Evolutionary conservation across 2,888 invertebrate genomes (phyloP), one percentile per base, ranked within the genome.

Genomic region (Copidosoma aretas): DNA sequence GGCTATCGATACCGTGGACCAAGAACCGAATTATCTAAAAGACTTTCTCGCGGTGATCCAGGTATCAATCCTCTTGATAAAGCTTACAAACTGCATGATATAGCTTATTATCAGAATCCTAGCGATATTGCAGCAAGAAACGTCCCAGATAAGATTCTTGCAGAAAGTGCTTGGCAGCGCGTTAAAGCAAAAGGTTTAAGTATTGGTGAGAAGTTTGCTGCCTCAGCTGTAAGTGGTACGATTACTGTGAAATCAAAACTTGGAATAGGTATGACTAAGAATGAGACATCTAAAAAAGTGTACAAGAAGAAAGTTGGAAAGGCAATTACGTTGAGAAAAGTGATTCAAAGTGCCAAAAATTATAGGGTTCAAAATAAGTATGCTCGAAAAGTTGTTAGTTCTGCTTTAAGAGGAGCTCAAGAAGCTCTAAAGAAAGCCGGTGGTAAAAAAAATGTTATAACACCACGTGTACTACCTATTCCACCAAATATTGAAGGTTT

Each of bases 1-100:
- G 76, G 75, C 1, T 79, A 79, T 73, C 75, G 78, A 32, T 79
- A 74, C 65, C 78, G 77, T 67, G 77, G 76, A 19, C 77, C 77
- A 10, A 77, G 78, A 21, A 78, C 77, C 52, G 75, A 77, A 71
- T 68, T 78, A 67, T 49, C 60, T 46, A 61, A 77, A 69, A 67
- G 78, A 53, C 73, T 80, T 39, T 67, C 66, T 12, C 70, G 76
- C 39, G 75, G 76, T 54, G n/a, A 77, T 72, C 62, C 64, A 1
- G 75, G 77, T 15, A 74, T 77, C 14, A 78, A 79, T 73, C 67
- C 60, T n/a, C 66, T 77, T 0, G 78, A 79, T 46, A 32, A 64
- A 32, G 77, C 77, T 17, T 78, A 77, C 52, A 74, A 72, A 60
- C 59, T 72, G 43, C 77, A 74, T 69, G 75, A 75, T 60, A 75